Percentiles rank a stretch among this genome's conserved stretches.
phyloP scores from a whole-genome alignment of 1,140 invertebrate genomes.

The Heliconius hewitsoni region DNA sequence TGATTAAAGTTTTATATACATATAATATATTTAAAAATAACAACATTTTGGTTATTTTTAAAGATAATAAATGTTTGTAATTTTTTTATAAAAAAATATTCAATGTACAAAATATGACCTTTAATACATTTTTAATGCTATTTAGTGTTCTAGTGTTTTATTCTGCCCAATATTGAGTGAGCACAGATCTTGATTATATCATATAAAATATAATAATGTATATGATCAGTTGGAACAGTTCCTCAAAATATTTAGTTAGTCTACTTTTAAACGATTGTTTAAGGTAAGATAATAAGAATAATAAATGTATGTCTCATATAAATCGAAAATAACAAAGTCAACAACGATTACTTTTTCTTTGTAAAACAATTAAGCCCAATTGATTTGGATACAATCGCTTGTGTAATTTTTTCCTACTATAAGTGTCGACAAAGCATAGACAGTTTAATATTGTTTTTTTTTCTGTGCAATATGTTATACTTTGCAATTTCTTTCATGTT shows the following conservation, averaged over 20 bases:
- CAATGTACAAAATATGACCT: slow-evolving; percentile 3
- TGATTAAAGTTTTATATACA: background rate
- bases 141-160: background rate
- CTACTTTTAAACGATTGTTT: background rate
- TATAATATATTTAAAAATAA: no score
- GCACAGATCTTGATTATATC: background rate
- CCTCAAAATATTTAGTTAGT: background rate
- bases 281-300: background rate
- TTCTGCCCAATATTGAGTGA: slow-evolving; percentile 6
- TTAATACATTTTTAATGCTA: background rate
- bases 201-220: background rate
- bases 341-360: background rate
- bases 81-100: background rate
- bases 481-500: no score
- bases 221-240: background rate
- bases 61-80: background rate
- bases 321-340: background rate
- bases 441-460: background rate
- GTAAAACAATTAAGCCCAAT: no score
- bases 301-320: no score
- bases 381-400: background rate
- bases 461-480: no score
- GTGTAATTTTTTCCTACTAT: background rate
- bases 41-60: background rate
- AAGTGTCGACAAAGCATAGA: background rate